Conservation (phyloP, 37 sponge, comb jelly and placozoan species). For the Trichoplax adhaerens region DNA sequence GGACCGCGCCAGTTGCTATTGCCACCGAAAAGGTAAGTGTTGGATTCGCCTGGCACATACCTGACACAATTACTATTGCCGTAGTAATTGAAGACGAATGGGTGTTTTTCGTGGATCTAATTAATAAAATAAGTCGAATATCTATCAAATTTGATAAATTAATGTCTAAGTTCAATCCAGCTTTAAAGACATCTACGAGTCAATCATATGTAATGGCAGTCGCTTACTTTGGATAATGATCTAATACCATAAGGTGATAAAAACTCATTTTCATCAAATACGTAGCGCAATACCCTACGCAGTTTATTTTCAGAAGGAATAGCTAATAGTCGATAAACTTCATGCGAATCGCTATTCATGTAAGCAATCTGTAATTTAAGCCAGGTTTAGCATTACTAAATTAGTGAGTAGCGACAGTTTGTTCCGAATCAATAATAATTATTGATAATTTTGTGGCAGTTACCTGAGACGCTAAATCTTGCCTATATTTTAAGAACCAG, state of each 20-base stretch:
- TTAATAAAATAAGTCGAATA: no score
- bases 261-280: constrained; percentile 90
- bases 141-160: no score
- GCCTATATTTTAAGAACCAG: constrained; percentile 81
- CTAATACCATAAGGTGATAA: constrained; percentile 79
- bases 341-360: not conserved
- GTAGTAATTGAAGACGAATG: constrained; percentile 49
- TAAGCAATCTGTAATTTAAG: constrained; percentile 36
- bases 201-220: no score
- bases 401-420: no score
- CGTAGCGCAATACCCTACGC: constrained; percentile 50
- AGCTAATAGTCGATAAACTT: constrained; percentile 46
- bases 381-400: no score
- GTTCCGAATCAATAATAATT: no score
- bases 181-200: no score
- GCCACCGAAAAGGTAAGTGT: constrained; percentile 86
- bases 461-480: constrained; percentile 61
- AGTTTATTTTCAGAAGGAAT: constrained; percentile 51
- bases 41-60: constrained; percentile 90
- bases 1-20: constrained; percentile 98
- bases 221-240: constrained; percentile 55
- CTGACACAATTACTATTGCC: constrained; percentile 39
- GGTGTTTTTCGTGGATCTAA: constrained; percentile 44
- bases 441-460: not conserved
- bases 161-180: no score